A percentile compares a stretch with the other conserved stretches of the same genome.
Conservation (phyloP, 2,113 vertebrate genomes). For the Silurus glanis region DNA sequence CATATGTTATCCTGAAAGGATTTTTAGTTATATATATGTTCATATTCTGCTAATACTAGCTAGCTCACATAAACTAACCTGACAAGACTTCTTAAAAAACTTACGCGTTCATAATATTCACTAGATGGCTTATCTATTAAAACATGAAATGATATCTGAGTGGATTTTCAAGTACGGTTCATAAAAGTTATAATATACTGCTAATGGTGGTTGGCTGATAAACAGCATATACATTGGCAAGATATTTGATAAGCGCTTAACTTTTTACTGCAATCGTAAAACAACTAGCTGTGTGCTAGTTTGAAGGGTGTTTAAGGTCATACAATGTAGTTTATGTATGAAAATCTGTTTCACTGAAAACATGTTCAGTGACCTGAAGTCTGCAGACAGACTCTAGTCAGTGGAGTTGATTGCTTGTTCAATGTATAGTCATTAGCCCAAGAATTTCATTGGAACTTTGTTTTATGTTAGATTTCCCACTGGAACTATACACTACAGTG, state of each 20-base stretch:
- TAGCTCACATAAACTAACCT: not conserved
- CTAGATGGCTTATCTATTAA: not conserved
- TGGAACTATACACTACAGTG: not conserved
- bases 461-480: constrained; percentile 2
- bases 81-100: not conserved
- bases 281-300: not conserved
- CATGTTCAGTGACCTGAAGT: not conserved
- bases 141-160: not conserved
- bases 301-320: not conserved
- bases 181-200: not conserved
- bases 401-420: not conserved
- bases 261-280: not conserved
- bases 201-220: not conserved
- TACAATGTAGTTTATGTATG: not conserved
- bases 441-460: not conserved
- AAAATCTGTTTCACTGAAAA: not conserved
- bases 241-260: not conserved
- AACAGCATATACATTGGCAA: not conserved
- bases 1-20: not conserved
- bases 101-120: not conserved
- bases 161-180: not conserved
- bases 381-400: not conserved
- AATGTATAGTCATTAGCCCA: not conserved
- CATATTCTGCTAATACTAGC: not conserved
- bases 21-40: not conserved